A percentile compares a stretch with the other conserved stretches of the same genome.
phyloP scores from a whole-genome alignment of 1,140 invertebrate species.

The Thalassaphorura encarpata region DNA sequence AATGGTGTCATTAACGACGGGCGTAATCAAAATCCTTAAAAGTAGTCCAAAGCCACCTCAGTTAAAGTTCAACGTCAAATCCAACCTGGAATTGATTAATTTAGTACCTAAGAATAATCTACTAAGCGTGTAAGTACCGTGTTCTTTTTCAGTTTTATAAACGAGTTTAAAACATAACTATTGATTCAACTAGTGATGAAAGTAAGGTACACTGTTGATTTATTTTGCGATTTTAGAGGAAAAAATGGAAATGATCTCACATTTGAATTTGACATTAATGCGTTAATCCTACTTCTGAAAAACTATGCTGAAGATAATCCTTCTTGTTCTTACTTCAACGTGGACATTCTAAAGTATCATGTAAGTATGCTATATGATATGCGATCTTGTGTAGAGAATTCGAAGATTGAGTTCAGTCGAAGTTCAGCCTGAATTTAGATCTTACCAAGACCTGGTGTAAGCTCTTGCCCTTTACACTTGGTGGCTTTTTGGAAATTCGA shows the following conservation, averaged over 20 bases:
- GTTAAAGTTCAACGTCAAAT: slow-evolving; percentile 77
- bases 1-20: slow-evolving; percentile 95
- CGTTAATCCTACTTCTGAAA: slow-evolving; percentile 72
- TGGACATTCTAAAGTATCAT: slow-evolving; percentile 92
- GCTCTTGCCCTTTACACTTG: slow-evolving; percentile 77
- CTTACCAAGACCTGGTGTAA: slow-evolving; percentile 65
- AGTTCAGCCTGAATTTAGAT: slow-evolving; percentile 46
- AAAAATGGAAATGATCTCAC: slow-evolving; percentile 25
- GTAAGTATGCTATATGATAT: slow-evolving; percentile 38
- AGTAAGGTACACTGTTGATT: too few species aligned
- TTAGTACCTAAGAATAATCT: slow-evolving; percentile 83
- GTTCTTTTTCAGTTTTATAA: too few species aligned
- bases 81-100: slow-evolving; percentile 70
- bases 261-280: slow-evolving; percentile 88
- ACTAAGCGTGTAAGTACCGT: slow-evolving; percentile 62
- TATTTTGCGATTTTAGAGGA: slow-evolving; percentile 15
- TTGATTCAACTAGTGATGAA: too few species aligned
- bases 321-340: slow-evolving; percentile 92
- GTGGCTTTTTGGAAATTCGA: slow-evolving; percentile 96
- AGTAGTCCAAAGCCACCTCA: slow-evolving; percentile 88
- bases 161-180: too few species aligned
- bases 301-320: slow-evolving; percentile 88
- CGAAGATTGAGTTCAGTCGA: not conserved
- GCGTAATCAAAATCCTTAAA: slow-evolving; percentile 80
- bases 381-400: not conserved